Evolutionary conservation across 1,140 invertebrate species (phyloP), one percentile per base, ranked within the genome.

Genomic region (Dendroctonus valens): DNA sequence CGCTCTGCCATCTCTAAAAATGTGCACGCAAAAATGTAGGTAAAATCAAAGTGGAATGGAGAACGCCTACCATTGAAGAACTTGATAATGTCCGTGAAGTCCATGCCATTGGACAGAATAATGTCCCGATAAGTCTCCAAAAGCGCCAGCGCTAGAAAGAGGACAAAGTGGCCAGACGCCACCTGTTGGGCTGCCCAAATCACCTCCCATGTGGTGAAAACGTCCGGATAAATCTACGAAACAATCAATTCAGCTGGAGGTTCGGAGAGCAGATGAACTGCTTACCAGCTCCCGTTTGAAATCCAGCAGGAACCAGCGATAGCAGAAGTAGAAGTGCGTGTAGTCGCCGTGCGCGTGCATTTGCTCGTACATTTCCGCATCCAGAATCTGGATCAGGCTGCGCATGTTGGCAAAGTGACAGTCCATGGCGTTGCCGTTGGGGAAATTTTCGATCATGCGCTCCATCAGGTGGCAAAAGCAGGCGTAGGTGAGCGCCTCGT

Each of bases 291-390:
- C 96, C 82, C 86, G 73, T 73, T 88, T 87, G 73, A 88, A 88
- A 75, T 88, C 86, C n/a, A 88, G 79, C 58, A 88, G 76, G 78
- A 87, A 88, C 96, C 96, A 98, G 57, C 95, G 64, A 79, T 98
- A 98, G 77, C 94, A 97, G 81, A 98, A 98, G 79, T 97, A 98
- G 79, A 97, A 96, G 79, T 98, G 94, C 11, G 94, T 96, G 79
- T 94, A 97, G 79, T 98, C 96, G 7, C 93, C 93, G 79, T 96
- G 92, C 65, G 91, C 88, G 79, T 96, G 92, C 90, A 97, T 96
- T 72, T 96, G 81, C 70, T 96, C 91, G 82, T 94, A 97, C 80
- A 98, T 85, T 80, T 97, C 94, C 12, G 89, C 88, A 80, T 98
- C 95, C 60, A 97, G 81, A 69, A 98, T 95, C 83, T 94, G 89